A percentile compares a stretch with the other conserved stretches of the same genome.
Conservation (phyloP, 1,140 invertebrate species). For the Ruditapes philippinarum region DNA sequence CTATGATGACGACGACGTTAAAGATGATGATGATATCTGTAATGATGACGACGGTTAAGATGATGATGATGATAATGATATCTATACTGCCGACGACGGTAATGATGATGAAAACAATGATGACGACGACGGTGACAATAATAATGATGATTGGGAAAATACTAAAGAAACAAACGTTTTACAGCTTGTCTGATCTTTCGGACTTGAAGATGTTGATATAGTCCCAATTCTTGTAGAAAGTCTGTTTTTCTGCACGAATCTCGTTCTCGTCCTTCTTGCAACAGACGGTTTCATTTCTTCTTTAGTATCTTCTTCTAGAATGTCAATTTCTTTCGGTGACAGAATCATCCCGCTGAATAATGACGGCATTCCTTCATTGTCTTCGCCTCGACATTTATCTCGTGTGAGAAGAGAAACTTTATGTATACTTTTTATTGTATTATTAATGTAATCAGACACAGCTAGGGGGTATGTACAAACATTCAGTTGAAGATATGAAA, state of each 20-base stretch:
- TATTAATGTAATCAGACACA: no score
- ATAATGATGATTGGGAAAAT: background rate
- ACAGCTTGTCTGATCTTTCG: background rate
- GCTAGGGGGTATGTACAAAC: no score
- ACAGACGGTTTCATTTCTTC: background rate
- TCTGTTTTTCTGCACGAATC: conserved; percentile 25
- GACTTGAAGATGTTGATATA: background rate
- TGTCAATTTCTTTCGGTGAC: background rate
- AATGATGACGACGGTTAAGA: no score
- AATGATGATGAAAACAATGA: no score
- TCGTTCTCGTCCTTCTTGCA: background rate
- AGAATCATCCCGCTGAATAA: conserved; percentile 19
- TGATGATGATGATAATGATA: background rate
- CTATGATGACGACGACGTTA: background rate
- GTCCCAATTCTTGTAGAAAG: background rate
- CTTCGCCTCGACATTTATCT: background rate
- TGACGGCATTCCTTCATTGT: background rate
- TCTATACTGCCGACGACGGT: background rate
- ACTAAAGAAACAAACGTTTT: conserved; percentile 28
- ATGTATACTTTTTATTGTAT: no score
- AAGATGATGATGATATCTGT: background rate
- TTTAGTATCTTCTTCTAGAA: background rate
- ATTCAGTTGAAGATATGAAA: no score
- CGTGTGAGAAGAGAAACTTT: no score
- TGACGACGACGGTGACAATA: background rate